Conservation (phyloP, 2,113 vertebrate genomes). For the Oreamnos americanus region DNA sequence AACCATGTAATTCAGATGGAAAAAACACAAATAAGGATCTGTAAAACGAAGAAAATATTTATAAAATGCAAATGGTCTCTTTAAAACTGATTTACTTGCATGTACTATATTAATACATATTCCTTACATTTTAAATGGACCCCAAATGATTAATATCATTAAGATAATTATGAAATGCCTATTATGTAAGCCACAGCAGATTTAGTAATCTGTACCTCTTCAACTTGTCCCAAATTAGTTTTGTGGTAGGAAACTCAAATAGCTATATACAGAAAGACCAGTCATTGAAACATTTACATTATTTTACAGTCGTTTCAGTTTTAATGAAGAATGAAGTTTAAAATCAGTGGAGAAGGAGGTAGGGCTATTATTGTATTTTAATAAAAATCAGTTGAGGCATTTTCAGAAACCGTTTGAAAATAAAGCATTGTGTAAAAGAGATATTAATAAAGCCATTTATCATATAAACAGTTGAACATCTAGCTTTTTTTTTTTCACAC, state of each 20-base stretch:
- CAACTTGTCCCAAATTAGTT: slow-evolving; percentile 45
- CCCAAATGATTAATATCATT: background rate
- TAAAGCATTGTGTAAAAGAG: background rate
- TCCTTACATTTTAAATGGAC: background rate
- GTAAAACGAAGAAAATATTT: background rate
- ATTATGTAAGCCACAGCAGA: background rate
- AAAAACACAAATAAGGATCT: background rate
- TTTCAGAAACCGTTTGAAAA: background rate
- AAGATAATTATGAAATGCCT: slow-evolving; percentile 12
- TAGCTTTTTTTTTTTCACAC: background rate
- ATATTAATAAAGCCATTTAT: background rate
- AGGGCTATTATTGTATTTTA: background rate
- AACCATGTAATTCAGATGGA: background rate
- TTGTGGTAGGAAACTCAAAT: background rate
- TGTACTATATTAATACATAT: background rate
- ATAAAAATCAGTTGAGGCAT: background rate
- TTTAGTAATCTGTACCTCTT: background rate
- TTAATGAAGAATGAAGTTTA: background rate
- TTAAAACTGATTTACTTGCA: background rate
- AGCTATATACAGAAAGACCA: background rate
- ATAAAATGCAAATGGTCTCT: background rate
- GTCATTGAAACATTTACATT: background rate
- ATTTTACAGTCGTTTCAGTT: background rate
- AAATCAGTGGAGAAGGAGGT: background rate
- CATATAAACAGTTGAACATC: background rate